Conservation (phyloP, 2,113 vertebrate genomes). For the Tursiops truncatus region DNA sequence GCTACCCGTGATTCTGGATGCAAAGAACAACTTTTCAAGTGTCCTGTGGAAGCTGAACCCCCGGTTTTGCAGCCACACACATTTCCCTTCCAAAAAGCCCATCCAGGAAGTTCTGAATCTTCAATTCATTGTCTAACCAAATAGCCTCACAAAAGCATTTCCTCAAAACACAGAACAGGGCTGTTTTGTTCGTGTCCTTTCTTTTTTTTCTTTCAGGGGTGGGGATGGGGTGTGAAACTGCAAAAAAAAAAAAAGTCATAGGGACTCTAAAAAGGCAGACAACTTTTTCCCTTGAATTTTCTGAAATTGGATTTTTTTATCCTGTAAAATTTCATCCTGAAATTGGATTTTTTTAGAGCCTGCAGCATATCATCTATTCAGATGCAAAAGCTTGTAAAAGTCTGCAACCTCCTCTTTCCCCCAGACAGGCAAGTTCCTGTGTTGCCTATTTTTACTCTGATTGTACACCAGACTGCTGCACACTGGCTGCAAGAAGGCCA, state of each 20-base stretch:
- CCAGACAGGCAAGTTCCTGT: slow-evolving; percentile 19
- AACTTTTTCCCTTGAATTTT: background rate
- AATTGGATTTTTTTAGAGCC: background rate
- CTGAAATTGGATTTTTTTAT: background rate
- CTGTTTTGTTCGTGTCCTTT: background rate
- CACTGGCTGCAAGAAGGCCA: background rate
- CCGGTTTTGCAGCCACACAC: background rate
- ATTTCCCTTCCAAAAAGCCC: background rate
- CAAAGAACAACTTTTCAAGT: background rate
- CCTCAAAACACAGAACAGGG: slow-evolving; percentile 43
- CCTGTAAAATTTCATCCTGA: background rate
- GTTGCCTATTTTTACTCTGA: background rate
- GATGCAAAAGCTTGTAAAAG: background rate
- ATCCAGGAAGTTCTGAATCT: slow-evolving; percentile 15
- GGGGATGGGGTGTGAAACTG: background rate
- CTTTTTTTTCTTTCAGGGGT: background rate
- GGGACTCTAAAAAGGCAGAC: background rate
- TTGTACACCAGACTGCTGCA: background rate
- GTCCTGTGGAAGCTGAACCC: background rate
- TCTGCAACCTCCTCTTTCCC: background rate
- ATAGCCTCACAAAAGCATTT: slow-evolving; percentile 42
- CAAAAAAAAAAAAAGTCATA: background rate
- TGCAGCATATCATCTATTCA: background rate
- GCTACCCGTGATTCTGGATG: background rate
- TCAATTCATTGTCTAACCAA: slow-evolving; percentile 63